Conservation (phyloP, 2,888 invertebrate species). For the Diplazon laetatorius region DNA sequence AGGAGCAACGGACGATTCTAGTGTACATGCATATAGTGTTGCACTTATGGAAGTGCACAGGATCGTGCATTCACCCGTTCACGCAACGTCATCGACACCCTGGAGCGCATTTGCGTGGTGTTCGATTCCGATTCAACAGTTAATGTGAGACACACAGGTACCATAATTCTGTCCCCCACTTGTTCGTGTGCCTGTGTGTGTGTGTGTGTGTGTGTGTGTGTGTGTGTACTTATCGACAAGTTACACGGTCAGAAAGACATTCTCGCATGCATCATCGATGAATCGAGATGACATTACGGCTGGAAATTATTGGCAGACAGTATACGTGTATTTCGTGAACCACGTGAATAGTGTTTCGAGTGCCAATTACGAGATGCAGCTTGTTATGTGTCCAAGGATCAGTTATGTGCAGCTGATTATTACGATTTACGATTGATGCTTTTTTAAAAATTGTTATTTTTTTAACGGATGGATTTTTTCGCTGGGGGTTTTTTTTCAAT, state of each 20-base stretch:
- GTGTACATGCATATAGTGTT: slow-evolving; percentile 10
- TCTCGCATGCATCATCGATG: slow-evolving; percentile 6
- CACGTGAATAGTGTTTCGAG: not conserved
- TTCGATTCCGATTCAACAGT: not conserved
- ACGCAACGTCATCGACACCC: slow-evolving; percentile 48
- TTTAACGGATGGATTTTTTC: too few species aligned
- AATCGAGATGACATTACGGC: slow-evolving; percentile 35
- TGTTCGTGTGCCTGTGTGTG: too few species aligned
- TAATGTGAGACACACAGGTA: not conserved
- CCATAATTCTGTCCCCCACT: slow-evolving; percentile 20
- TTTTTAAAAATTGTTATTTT: too few species aligned
- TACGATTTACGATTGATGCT: too few species aligned
- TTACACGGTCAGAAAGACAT: not conserved
- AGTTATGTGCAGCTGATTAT: too few species aligned
- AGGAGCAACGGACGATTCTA: not conserved
- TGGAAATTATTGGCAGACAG: not conserved
- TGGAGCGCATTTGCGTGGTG: slow-evolving; percentile 8
- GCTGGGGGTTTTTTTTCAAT: too few species aligned
- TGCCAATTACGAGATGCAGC: not conserved
- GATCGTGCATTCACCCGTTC: not conserved
- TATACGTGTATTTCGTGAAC: not conserved
- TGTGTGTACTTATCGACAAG: slow-evolving; percentile 20
- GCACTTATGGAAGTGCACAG: slow-evolving; percentile 14
- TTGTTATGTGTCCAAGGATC: too few species aligned
- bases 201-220: not conserved